Conservation (phyloP, 1,140 invertebrate species). For the Notospermus geniculatus region DNA sequence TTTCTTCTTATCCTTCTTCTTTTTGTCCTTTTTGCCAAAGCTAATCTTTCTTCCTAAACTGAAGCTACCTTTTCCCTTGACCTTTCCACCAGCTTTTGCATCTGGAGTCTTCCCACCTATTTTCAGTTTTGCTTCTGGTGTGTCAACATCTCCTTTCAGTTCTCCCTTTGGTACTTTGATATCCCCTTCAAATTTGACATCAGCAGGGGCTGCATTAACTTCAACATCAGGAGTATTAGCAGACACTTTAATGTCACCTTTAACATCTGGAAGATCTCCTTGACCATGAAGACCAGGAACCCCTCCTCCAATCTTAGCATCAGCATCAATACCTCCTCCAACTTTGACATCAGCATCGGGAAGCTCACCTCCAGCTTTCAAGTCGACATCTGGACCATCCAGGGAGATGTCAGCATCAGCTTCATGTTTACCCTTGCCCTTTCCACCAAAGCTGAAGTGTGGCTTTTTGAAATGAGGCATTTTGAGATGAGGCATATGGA, state of each 20-base stretch:
- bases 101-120: neutral
- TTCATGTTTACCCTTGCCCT: too few relatives aligned
- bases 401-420: too few relatives aligned
- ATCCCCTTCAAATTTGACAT: neutral
- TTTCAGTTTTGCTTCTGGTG: neutral
- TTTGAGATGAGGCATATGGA: neutral
- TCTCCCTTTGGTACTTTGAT: too few relatives aligned
- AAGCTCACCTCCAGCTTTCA: too few relatives aligned
- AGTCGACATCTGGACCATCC: too few relatives aligned
- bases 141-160: conserved; percentile 4
- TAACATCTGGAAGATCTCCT: too few relatives aligned
- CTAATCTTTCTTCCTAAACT: neutral
- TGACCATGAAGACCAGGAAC: too few relatives aligned
- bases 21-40: neutral
- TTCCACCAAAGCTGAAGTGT: too few relatives aligned
- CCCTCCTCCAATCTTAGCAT: conserved; percentile 4
- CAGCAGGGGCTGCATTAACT: neutral
- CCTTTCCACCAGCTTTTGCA: neutral
- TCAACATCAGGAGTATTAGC: neutral
- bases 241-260: neutral
- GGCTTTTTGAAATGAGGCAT: neutral
- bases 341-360: too few relatives aligned
- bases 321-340: neutral
- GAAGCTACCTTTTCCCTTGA: conserved; percentile 2
- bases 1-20: too few relatives aligned